Evolutionary conservation across 2,888 invertebrate species (phyloP), one percentile per base, ranked within the genome.

Genomic region (Cheilosia variabilis): DNA sequence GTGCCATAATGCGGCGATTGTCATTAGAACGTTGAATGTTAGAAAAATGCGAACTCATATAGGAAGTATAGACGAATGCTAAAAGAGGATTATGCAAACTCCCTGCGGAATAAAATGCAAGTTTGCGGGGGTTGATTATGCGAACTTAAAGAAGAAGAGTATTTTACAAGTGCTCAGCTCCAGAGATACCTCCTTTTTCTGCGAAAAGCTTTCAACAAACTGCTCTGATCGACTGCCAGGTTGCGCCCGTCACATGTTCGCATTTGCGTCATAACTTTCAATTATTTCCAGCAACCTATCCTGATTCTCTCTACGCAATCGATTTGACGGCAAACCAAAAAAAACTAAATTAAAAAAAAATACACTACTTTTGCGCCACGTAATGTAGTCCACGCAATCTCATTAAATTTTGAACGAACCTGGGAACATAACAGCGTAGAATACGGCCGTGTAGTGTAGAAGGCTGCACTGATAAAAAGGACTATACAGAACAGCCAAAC

Each of bases 351-450:
- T 37, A 65, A 65, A 15, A n/a, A 37, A 66, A 52, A 65, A 24
- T 34, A 65, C 65, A 27, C 52, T 52, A 52, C 37, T 47, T 47
- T 57, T 57, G 47, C 31, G 43, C 31, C 71, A 63, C 31, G 17
- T 31, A 66, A 45, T 52, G 58, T 27, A 45, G 60, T 34, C 47
- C 68, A 52, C 13, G 58, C 45, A 22, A 22, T 22, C 47, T 71
- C 62, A 82, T 82, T 60, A 86, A 86, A 80, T 69, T 80, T 86
- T 86, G 57, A 80, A 47, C 60, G 45, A 71, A 50, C 75, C 41
- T 55, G 58, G 71, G 50, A 63, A 73, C 62, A 58, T 3, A 17
- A 57, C 37, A 50, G 27, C 37, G 13, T 60, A 53, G 31, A 34
- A 63, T 62, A 63, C 53, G 22, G 6, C 19, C 4, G 31, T 17